Percentiles rank a stretch among this genome's conserved stretches.
phyloP scores from a whole-genome alignment of 2,113 vertebrate genomes.

The Neopipo cinnamomea region DNA sequence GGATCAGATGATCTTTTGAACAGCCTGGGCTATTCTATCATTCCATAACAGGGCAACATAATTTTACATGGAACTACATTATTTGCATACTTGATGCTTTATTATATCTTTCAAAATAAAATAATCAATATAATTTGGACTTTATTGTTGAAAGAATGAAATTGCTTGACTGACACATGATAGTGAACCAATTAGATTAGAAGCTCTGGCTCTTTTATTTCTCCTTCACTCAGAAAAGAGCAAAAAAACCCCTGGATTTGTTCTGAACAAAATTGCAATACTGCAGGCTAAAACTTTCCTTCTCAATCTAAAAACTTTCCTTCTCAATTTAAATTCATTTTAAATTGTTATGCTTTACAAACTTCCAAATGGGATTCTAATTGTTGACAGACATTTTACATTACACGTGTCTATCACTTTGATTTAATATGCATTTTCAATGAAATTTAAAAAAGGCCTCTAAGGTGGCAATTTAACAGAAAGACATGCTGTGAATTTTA shows the following conservation, averaged over 20 bases:
- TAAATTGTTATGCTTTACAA: constrained; percentile 68
- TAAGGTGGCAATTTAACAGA: constrained; percentile 70
- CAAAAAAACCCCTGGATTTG: neutral
- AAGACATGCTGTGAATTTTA: constrained; percentile 69
- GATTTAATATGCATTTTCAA: constrained; percentile 73
- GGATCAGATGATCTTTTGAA: neutral
- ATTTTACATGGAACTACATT: neutral
- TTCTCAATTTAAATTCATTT: constrained; percentile 58
- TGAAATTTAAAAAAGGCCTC: constrained; percentile 66
- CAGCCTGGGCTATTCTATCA: neutral
- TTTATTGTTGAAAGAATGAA: neutral
- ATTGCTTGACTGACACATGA: neutral
- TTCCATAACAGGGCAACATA: neutral
- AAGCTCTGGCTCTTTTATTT: neutral
- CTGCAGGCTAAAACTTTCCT: constrained; percentile 35
- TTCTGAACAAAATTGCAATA: neutral
- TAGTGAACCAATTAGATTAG: neutral
- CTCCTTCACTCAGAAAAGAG: neutral
- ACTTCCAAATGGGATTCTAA: constrained; percentile 67
- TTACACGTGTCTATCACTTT: constrained; percentile 71
- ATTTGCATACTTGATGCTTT: neutral
- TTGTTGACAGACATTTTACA: constrained; percentile 70
- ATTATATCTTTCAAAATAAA: constrained; percentile 17
- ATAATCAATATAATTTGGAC: neutral
- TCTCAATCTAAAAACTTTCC: constrained; percentile 44